Base-by-base conservation (phyloP, 2,113 vertebrate genomes). In the Microcebus jonahi region DNA sequence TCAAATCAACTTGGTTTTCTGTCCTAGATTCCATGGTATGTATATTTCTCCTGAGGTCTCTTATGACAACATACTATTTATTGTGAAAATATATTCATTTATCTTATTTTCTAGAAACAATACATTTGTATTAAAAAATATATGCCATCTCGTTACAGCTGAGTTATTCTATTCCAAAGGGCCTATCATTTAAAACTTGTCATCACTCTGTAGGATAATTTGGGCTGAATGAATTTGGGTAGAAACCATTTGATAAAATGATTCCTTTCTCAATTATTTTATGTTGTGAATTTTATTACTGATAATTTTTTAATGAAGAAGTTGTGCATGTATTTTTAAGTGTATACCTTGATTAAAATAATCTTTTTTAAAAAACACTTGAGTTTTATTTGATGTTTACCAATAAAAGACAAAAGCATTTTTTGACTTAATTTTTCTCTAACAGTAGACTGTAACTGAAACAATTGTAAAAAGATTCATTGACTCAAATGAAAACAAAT, bases 51-150 rank as follows among this genome's bases (percentile, higher is more conserved):
- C 39, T 27, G 39, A 94, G 86, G 27, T 68, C 73, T 86, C 45
- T 87, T 82, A 15, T 67, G 85, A 83, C 85, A 80, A 34, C 53
- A 53, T 89, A 42, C 36, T 90, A 71, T 93, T 96, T 97, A 80
- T 95, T 91, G 11, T 71, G 48, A 95, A 92, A 91, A 91, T 86
- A 82, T 88, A n/a, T 94, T 83, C 27, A 84, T 91, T 96, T 96
- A 36, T 92, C 36, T 97, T 92, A 61, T 95, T 96, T 97, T 92
- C 73, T 68, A 80, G 13, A 97, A 96, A 75, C 39, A 94, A 20
- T 89, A 27, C 10, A 65, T 65, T 97, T 94, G 17, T 86, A 18
- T 94, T 79, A 25, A 61, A 84, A 79, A 50, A 88, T 75, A 27
- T 20, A 42, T 73, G 18, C 85, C 29, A 4, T 53, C 13, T 45